Conservation (phyloP, 2,113 vertebrate genomes). For the Mustela lutreola region DNA sequence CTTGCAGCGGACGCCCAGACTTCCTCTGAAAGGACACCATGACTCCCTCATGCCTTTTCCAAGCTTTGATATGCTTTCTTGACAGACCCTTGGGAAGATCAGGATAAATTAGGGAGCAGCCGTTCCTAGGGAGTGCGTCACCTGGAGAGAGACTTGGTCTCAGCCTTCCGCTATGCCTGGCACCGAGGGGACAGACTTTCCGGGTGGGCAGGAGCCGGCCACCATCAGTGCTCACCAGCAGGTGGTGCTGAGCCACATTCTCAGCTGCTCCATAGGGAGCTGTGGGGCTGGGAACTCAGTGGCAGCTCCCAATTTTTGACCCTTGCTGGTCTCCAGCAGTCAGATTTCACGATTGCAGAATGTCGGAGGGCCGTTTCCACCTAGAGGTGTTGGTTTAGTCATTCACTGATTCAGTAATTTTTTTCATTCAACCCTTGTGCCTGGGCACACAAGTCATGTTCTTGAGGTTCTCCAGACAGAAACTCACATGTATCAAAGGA, state of each 20-base stretch:
- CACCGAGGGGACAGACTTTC: background rate
- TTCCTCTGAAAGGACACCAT: background rate
- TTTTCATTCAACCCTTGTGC: background rate
- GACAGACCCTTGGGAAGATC: background rate
- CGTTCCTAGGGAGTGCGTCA: background rate
- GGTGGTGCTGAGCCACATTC: conserved; percentile 21
- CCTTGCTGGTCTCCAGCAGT: background rate
- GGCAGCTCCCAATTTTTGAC: background rate
- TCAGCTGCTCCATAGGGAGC: fast-evolving
- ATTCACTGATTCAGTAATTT: background rate
- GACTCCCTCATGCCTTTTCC: background rate
- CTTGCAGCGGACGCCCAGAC: background rate
- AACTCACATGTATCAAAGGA: background rate
- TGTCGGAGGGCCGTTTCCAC: background rate
- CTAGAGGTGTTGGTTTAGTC: background rate
- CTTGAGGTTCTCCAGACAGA: background rate
- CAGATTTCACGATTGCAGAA: background rate
- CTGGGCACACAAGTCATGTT: background rate
- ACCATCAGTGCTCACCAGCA: background rate
- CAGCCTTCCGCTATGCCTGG: too few relatives aligned
- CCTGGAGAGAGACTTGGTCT: background rate
- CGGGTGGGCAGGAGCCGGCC: background rate
- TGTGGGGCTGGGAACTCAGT: background rate
- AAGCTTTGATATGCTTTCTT: conserved; percentile 18
- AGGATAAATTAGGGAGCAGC: background rate